A percentile compares a stretch with the other conserved stretches of the same genome.
Conservation (phyloP, 2,113 vertebrate genomes). For the Bufo gargarizans region DNA sequence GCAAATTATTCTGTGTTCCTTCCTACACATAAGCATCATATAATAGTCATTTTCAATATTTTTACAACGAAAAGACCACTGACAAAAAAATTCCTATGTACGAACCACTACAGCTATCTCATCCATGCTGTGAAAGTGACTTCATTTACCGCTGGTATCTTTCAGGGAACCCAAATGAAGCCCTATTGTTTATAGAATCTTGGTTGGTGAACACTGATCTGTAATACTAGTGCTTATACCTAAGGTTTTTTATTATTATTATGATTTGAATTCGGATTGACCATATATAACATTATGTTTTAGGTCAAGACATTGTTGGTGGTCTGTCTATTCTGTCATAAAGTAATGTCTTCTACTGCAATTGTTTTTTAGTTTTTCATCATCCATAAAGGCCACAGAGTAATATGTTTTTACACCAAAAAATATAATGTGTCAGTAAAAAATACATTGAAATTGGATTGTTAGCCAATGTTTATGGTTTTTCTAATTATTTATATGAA, state of each 20-base stretch:
- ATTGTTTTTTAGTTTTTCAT: neutral
- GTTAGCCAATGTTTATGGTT: neutral
- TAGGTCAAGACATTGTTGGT: neutral
- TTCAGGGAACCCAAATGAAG: neutral
- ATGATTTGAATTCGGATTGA: neutral
- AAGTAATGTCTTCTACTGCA: neutral
- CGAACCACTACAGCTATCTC: neutral
- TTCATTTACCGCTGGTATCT: neutral
- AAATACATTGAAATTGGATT: neutral
- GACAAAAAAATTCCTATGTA: neutral
- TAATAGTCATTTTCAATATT: neutral
- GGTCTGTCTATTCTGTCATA: neutral
- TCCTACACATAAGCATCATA: neutral
- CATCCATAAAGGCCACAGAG: neutral
- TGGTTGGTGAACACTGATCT: neutral
- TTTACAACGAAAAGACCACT: neutral
- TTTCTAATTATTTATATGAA: neutral
- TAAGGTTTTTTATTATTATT: neutral
- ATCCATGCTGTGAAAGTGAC: neutral
- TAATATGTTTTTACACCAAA: neutral
- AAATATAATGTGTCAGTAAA: neutral
- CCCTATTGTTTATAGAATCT: neutral
- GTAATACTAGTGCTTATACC: neutral
- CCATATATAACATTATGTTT: neutral
- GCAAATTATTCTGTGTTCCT: neutral